These are phyloP conservation scores for Chelmon rostratus DNA, from an alignment of 2,797 vertebrate species.

Conservation along the genomic window DNA sequence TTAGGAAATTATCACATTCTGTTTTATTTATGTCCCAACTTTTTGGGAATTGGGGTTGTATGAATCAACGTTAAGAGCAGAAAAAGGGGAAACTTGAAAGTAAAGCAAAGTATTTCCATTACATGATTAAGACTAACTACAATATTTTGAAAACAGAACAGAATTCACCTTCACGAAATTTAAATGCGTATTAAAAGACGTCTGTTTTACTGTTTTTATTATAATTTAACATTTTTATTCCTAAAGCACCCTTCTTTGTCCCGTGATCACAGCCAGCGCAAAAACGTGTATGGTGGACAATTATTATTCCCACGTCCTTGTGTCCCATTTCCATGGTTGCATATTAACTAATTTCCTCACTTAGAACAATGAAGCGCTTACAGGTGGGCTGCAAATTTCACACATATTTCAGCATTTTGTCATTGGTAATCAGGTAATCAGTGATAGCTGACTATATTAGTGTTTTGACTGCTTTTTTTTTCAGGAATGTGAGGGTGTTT, in stretches of 20 bases:
- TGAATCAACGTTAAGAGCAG: too few species aligned
- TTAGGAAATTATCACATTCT: too few species aligned
- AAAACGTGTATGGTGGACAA: background rate
- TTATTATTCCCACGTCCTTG: background rate
- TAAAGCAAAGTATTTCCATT: background rate
- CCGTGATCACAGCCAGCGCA: background rate
- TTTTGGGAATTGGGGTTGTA: too few species aligned
- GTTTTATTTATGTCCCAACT: too few species aligned
- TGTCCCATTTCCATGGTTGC: constrained; percentile 20
- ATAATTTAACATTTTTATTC: too few species aligned
- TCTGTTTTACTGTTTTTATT: too few species aligned
- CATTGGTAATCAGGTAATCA: constrained; percentile 15
- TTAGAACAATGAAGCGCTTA: background rate
- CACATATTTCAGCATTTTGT: constrained; percentile 13
- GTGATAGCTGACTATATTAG: background rate
- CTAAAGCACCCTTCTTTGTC: background rate
- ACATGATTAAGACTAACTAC: background rate
- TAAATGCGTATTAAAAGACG: background rate
- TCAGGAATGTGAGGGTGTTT: constrained; percentile 10
- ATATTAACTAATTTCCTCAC: constrained; percentile 16
- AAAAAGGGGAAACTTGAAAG: too few species aligned
- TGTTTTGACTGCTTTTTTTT: constrained; percentile 5
- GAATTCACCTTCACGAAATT: background rate
- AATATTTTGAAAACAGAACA: background rate
- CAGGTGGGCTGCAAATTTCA: constrained; percentile 15